Evolutionary conservation across 2,888 invertebrate species (phyloP).

Genomic region (Cosmia trapezina): DNA sequence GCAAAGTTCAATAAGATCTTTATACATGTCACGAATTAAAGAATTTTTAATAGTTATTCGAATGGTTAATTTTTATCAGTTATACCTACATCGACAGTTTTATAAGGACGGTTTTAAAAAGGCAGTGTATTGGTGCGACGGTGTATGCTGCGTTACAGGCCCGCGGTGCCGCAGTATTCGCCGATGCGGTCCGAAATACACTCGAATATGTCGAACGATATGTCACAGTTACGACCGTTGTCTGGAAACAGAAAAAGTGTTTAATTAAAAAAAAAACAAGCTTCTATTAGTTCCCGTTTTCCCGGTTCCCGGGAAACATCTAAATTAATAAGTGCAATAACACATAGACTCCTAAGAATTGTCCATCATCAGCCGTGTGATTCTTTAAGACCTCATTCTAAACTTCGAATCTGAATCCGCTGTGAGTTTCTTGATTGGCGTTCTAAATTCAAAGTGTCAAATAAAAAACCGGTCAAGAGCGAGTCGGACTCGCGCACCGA

Average conservation of each 20-base stretch:
- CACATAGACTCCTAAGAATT: too few species aligned
- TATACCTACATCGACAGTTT: constrained; percentile 45
- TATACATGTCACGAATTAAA: not conserved
- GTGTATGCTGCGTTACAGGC: constrained; percentile 72
- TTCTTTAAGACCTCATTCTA: too few species aligned
- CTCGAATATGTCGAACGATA: constrained; percentile 94
- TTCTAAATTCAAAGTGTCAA: too few species aligned
- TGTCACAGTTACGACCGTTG: constrained; percentile 93
- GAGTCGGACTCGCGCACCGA: too few species aligned
- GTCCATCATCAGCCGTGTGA: too few species aligned
- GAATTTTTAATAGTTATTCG: constrained; percentile 33
- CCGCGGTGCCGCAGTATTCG: constrained; percentile 92
- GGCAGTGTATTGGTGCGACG: constrained; percentile 18
- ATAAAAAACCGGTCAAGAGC: too few species aligned
- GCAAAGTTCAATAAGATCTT: constrained; percentile 1
- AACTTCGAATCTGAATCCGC: too few species aligned
- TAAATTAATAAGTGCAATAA: too few species aligned
- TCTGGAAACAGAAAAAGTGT: constrained; percentile 84
- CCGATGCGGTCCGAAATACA: constrained; percentile 95
- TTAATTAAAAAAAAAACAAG: too few species aligned
- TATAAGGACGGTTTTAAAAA: constrained; percentile 1
- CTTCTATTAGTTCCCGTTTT: too few species aligned
- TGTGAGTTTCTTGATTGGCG: too few species aligned
- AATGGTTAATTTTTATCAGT: constrained; percentile 33
- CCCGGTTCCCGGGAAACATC: too few species aligned